phyloP scores from a whole-genome alignment of 2,113 vertebrate genomes.

The Dicentrarchus labrax region DNA sequence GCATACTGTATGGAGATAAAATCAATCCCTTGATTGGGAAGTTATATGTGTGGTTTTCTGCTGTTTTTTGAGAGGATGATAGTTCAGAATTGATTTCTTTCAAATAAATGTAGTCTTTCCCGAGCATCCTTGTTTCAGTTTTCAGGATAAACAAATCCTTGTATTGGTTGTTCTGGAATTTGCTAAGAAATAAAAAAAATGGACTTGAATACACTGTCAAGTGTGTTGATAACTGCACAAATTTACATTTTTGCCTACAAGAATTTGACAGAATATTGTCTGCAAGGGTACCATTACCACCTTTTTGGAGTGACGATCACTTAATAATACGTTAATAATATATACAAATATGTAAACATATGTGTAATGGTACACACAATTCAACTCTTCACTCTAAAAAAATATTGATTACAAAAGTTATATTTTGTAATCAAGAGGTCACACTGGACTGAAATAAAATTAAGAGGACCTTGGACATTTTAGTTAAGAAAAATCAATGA shows the following conservation, averaged over 20 bases:
- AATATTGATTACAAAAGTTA: not conserved
- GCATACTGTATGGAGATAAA: conserved; percentile 23
- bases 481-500: not conserved
- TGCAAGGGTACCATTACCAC: not conserved
- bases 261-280: not conserved
- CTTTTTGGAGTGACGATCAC: too few species aligned
- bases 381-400: too few species aligned
- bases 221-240: too few species aligned
- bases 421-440: not conserved
- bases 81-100: not conserved
- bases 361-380: not conserved
- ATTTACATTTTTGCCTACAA: not conserved
- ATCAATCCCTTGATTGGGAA: not conserved
- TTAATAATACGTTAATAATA: too few species aligned
- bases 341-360: too few species aligned
- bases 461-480: not conserved
- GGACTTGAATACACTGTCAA: not conserved
- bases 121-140: not conserved
- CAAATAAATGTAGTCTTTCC: not conserved
- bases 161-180: not conserved
- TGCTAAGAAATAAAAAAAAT: not conserved
- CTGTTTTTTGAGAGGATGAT: not conserved
- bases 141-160: not conserved
- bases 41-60: not conserved
- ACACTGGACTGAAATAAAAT: not conserved